Evolutionary conservation across 2,888 invertebrate species (phyloP).

Genomic region (Herminia tarsipennalis): DNA sequence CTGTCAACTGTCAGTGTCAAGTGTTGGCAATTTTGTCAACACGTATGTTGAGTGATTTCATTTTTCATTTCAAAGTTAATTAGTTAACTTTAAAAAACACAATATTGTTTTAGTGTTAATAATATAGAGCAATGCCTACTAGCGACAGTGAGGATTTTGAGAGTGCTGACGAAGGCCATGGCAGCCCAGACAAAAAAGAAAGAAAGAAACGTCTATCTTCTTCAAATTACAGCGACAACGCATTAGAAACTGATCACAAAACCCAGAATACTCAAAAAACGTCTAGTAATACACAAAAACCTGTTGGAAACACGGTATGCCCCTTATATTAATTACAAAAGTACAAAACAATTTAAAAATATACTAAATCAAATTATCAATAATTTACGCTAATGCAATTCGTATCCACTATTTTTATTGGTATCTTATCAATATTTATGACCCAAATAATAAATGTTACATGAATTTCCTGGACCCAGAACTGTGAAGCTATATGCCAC

Average conservation of each 20-base stretch:
- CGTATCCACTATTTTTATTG: no score
- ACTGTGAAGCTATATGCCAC: no score
- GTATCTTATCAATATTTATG: no score
- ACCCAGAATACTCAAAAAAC: conserved; percentile 34
- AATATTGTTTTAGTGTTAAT: background rate
- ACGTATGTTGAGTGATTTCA: conserved; percentile 26
- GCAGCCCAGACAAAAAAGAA: conserved; percentile 63
- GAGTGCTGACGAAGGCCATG: conserved; percentile 90
- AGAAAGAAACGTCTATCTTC: conserved; percentile 71
- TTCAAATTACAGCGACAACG: conserved; percentile 73
- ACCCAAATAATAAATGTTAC: no score
- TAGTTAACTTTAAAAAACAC: no score
- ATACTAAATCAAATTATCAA: no score
- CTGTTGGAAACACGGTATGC: conserved; percentile 33
- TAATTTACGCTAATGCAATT: no score
- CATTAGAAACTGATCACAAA: conserved; percentile 59
- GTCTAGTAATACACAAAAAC: conserved; percentile 25
- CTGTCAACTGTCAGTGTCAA: conserved; percentile 25
- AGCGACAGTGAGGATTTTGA: conserved; percentile 92
- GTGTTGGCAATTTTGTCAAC: conserved; percentile 39
- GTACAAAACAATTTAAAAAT: background rate
- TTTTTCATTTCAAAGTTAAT: no score
- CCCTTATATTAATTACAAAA: background rate
- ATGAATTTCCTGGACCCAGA: no score
- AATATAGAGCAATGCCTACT: conserved; percentile 83